Evolutionary conservation across 2,888 invertebrate genomes (phyloP), one percentile per base, ranked within the genome.

Genomic region (Neoscelio sp.): DNA sequence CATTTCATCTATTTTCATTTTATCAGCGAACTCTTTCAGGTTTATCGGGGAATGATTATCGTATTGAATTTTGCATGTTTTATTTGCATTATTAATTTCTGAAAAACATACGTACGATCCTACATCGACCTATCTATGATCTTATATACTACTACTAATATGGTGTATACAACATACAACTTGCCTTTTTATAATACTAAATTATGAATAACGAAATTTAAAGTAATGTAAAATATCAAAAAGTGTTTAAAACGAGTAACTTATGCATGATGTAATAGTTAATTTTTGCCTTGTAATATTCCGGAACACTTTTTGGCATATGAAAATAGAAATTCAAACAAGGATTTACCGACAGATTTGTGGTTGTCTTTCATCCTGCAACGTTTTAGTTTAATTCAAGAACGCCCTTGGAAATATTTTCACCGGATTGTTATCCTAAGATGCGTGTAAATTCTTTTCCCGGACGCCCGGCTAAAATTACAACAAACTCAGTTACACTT

Each of bases 281-380:
- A 17, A 30, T 46, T 71, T 60, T 77, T 26, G 65, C 60, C 58
- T 44, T 60, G 54, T 58, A 71, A 60, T 73, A 60, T 67, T 2
- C 46, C 28, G 26, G 44, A 33, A 40, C 65, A 71, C 71, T 67
- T 78, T 67, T 46, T 33, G 38, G 65, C 50, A 20, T 26, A 42
- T 30, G 38, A 44, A 40, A 73, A 62, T 50, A 54, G 48, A 78
- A 67, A 73, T 78, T 71, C 54, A 71, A 71, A 78, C 78, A 64
- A 78, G 58, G 78, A 78, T 74, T 78, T 78, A 78, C 78, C 73
- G 78, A 78, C 78, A 78, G 73, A 62, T 73, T 73, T 73, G 78
- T 62, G 73, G 78, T 73, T 78, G 73, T 78, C 78, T 74, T 68
- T 78, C 73, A 73, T 78, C 62, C 56, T 13, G 56, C 26, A 73